A percentile compares a stretch with the other conserved stretches of the same genome.
Conservation (phyloP, 1,140 invertebrate genomes). For the Drosophila prosaltans region DNA sequence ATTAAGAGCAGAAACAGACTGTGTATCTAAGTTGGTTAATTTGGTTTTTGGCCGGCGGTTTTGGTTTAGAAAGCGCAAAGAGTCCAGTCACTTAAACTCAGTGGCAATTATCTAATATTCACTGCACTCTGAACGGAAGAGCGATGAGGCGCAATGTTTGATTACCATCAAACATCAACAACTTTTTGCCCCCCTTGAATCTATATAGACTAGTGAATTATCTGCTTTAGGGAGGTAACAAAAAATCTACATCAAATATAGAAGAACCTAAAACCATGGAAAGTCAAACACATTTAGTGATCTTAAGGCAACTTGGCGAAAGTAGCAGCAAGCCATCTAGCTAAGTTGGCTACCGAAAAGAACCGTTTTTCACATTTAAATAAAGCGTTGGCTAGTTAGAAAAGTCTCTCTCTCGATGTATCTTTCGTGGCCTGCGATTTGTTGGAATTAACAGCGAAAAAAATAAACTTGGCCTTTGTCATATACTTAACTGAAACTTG, state of each 20-base stretch:
- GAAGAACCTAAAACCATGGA: slow-evolving; percentile 9
- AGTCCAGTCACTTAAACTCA: slow-evolving; percentile 19
- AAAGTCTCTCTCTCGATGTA: slow-evolving; percentile 27
- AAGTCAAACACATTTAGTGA: slow-evolving; percentile 32
- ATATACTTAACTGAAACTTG: slow-evolving; percentile 6
- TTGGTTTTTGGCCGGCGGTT: slow-evolving; percentile 1
- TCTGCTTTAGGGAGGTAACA: slow-evolving; percentile 5
- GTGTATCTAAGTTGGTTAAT: slow-evolving; percentile 39
- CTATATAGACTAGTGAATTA: neutral
- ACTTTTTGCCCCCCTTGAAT: slow-evolving; percentile 31
- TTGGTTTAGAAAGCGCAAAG: slow-evolving; percentile 57
- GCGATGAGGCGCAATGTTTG: slow-evolving; percentile 18
- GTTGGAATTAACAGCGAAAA: neutral
- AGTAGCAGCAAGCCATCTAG: slow-evolving; percentile 27
- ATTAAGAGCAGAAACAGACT: slow-evolving; percentile 56
- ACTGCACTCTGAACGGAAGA: slow-evolving; percentile 4
- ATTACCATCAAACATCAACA: slow-evolving; percentile 20
- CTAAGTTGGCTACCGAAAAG: slow-evolving; percentile 38
- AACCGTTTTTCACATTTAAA: slow-evolving; percentile 62
- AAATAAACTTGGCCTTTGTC: neutral
- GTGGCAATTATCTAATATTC: slow-evolving; percentile 51
- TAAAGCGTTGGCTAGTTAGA: slow-evolving; percentile 45
- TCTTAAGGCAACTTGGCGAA: slow-evolving; percentile 35
- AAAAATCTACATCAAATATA: neutral
- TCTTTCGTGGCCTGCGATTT: neutral